Base-by-base conservation (phyloP, 2,113 vertebrate species). In the Boleophthalmus pectinirostris region DNA sequence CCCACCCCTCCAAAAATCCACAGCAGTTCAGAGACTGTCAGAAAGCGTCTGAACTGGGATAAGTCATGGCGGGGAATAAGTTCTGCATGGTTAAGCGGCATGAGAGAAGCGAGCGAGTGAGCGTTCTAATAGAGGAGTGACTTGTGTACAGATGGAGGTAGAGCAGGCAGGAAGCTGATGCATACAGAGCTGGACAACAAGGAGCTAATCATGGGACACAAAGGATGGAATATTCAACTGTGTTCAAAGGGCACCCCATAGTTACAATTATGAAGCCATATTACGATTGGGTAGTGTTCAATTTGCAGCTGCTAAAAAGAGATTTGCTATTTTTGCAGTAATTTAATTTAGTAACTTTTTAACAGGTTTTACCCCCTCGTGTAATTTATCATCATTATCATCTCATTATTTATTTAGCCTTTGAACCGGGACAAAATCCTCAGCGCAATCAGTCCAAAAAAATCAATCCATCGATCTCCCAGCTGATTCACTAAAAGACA, bases 71-170 rank as follows among this genome's bases (percentile, higher is more conserved):
- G 43, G 47, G 71, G 80, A 78, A 86, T 85, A 81, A 74, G 87
- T 84, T 86, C 73, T 87, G 83, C 82, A 89, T 87, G 86, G 84
- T 72, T 81, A 80, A 79, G 81, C 81, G 82, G 74, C 74, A 68
- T 76, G 85, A 78, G 82, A 73, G 72, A 75, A 73, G 33, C 49
- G 81, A 78, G 80, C 70, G 61, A n/a, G 75, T 63, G 75, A 74
- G 85, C 81, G 73, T 82, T 66, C 58, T 61, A 47, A 68, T 81
- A 68, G 71, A 84, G 60, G 46, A 78, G 65, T 68, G 83, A 70
- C 84, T 86, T 66, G 76, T 82, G 60, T 77, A 82, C 83, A 81
- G 82, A 88, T 85, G 73, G 60, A 82, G 85, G 63, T 75, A 82
- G 82, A 79, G 63, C 35, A 68, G 69, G 73, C 69, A 18, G 54